Conservation (phyloP, 2,888 invertebrate species). For the Drosophila affinis region DNA sequence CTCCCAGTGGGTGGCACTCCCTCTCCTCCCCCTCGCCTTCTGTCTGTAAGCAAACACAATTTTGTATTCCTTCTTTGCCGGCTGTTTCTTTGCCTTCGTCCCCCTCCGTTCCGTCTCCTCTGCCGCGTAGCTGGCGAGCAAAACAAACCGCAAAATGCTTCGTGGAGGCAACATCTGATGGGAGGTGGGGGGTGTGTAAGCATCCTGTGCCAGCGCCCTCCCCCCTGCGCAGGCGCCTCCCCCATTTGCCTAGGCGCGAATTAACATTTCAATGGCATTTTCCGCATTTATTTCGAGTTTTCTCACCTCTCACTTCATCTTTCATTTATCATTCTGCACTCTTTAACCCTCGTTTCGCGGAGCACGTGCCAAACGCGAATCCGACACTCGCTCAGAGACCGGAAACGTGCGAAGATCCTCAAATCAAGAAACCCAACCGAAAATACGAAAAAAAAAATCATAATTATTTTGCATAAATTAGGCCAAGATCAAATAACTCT, state of each 20-base stretch:
- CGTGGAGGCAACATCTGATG: conserved; percentile 36
- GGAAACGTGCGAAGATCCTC: conserved; percentile 60
- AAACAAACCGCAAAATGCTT: conserved; percentile 71
- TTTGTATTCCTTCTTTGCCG: conserved; percentile 28
- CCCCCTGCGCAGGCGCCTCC: conserved; percentile 64
- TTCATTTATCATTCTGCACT: conserved; percentile 10
- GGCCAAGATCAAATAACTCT: conserved; percentile 39
- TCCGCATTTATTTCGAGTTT: conserved; percentile 9
- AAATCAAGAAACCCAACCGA: conserved; percentile 18
- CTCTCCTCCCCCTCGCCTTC: background rate
- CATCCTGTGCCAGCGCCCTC: conserved; percentile 31
- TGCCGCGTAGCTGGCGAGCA: conserved; percentile 67
- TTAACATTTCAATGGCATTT: conserved; percentile 46
- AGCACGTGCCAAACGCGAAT: conserved; percentile 62
- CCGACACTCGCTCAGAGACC: conserved; percentile 21
- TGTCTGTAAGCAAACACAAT: conserved; percentile 34
- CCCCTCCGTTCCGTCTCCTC: background rate
- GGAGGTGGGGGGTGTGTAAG: conserved; percentile 34
- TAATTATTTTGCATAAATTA: conserved; percentile 65
- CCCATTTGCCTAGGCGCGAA: conserved; percentile 23
- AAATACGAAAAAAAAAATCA: conserved; percentile 19
- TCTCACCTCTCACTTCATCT: conserved; percentile 17
- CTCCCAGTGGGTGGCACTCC: conserved; percentile 8
- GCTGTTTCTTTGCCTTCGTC: conserved; percentile 11
- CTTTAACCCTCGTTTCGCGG: conserved; percentile 17